These are phyloP conservation scores for Caligus rogercresseyi DNA, from an alignment of 1,140 invertebrate genomes.

Conservation along the genomic window DNA sequence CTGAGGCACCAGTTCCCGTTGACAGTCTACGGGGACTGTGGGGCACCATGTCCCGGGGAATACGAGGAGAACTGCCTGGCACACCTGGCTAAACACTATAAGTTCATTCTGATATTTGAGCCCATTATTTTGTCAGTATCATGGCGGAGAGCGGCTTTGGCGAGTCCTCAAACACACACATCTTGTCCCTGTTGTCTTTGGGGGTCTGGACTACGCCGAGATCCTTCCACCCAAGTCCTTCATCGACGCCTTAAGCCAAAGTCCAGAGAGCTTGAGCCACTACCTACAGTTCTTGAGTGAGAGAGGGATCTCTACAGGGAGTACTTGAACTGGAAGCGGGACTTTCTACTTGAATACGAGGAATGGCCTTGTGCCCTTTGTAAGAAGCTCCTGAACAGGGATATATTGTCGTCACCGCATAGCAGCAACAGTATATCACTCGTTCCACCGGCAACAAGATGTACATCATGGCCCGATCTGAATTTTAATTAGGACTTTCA, in stretches of 20 bases:
- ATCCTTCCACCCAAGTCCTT: neutral
- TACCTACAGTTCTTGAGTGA: neutral
- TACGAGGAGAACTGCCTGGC: neutral
- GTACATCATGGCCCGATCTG: conserved; percentile 9
- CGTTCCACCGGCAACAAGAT: neutral
- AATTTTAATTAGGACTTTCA: neutral
- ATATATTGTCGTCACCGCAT: too few species aligned
- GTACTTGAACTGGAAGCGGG: neutral
- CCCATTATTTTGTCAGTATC: conserved; percentile 3
- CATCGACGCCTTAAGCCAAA: conserved; percentile 10
- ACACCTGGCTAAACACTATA: conserved; percentile 10
- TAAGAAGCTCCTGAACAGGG: neutral
- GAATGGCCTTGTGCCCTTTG: conserved; percentile 12
- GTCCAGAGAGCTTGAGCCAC: neutral
- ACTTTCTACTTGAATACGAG: neutral
- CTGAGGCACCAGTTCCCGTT: too few species aligned
- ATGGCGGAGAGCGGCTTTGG: neutral
- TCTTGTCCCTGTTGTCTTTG: conserved; percentile 1
- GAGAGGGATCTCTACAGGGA: neutral
- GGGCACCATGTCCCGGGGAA: conserved; percentile 5
- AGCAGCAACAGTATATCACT: too few species aligned
- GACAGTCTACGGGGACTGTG: conserved; percentile 9
- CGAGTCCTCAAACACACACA: neutral
- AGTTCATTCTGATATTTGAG: conserved; percentile 16
- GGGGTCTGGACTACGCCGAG: conserved; percentile 7